phyloP scores from a whole-genome alignment of 2,113 vertebrate genomes.

The Anoura caudifer region DNA sequence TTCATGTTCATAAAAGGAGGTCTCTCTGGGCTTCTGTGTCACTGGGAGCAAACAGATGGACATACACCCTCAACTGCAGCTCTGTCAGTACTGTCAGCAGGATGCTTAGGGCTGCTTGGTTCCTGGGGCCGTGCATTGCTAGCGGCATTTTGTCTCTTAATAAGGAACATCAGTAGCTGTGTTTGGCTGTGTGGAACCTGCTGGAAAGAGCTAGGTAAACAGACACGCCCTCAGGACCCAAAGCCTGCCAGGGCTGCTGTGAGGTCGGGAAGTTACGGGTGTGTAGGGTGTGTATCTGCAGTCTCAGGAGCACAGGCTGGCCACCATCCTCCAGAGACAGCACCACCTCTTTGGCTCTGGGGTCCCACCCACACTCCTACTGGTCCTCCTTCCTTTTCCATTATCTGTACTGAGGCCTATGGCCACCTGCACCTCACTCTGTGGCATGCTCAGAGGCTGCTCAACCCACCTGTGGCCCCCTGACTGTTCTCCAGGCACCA shows the following conservation, averaged over 20 bases:
- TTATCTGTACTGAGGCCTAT: slow-evolving; percentile 44
- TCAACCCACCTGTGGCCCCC: background rate
- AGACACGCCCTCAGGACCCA: background rate
- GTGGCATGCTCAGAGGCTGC: slow-evolving; percentile 33
- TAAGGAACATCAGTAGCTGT: background rate
- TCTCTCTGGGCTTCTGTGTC: background rate
- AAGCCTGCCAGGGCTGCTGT: background rate
- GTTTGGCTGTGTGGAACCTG: slow-evolving; percentile 12
- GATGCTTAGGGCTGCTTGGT: background rate
- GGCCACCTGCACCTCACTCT: background rate
- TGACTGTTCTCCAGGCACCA: slow-evolving; percentile 51
- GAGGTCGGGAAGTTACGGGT: background rate
- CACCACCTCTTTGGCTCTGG: background rate
- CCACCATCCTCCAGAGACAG: background rate
- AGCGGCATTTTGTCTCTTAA: background rate
- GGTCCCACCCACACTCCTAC: background rate
- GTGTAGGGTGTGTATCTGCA: background rate
- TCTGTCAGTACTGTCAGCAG: background rate
- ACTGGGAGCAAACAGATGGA: background rate
- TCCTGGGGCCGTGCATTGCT: background rate
- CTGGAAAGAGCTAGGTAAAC: background rate
- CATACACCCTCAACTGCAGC: background rate
- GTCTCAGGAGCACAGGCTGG: background rate
- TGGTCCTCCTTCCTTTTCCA: background rate
- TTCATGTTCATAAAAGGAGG: background rate